phyloP scores from a whole-genome alignment of 2,113 vertebrate genomes.

The Oriolus oriolus region DNA sequence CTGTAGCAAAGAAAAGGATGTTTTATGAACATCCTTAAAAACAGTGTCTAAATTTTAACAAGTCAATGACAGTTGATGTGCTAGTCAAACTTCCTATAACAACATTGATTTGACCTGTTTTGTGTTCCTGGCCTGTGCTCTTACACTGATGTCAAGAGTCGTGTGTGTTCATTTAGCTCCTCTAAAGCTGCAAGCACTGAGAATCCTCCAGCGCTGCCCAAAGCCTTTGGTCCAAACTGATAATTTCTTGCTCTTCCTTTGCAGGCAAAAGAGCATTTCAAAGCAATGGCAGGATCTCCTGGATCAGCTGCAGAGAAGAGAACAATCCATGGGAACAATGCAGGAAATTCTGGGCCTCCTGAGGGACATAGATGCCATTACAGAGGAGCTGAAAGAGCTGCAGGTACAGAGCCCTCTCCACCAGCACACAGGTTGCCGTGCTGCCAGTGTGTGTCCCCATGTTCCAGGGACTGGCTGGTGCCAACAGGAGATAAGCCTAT shows the following conservation, averaged over 20 bases:
- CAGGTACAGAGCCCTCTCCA: slow-evolving; percentile 68
- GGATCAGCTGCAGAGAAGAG: slow-evolving; percentile 73
- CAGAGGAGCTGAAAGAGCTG: slow-evolving; percentile 78
- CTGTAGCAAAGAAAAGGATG: not conserved
- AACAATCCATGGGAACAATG: slow-evolving; percentile 51
- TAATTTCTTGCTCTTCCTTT: not conserved
- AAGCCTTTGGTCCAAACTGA: not conserved
- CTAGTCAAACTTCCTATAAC: not conserved
- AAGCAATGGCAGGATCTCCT: slow-evolving; percentile 79
- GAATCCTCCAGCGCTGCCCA: not conserved
- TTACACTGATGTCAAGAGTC: not conserved
- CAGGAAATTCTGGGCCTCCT: slow-evolving; percentile 74
- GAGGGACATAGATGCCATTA: slow-evolving; percentile 74
- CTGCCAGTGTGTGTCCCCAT: not conserved
- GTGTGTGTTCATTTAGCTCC: not conserved
- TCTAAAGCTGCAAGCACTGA: not conserved
- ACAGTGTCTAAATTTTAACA: not conserved
- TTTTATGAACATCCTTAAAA: not conserved
- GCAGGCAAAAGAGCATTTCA: slow-evolving; percentile 74
- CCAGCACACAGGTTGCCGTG: not conserved
- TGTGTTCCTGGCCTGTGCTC: not conserved
- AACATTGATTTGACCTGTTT: not conserved
- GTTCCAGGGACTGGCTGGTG: not conserved
- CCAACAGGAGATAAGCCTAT: not conserved
- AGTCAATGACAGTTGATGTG: not conserved